phyloP scores from a whole-genome alignment of 1,140 invertebrate genomes.

The Drosophila setifemur region DNA sequence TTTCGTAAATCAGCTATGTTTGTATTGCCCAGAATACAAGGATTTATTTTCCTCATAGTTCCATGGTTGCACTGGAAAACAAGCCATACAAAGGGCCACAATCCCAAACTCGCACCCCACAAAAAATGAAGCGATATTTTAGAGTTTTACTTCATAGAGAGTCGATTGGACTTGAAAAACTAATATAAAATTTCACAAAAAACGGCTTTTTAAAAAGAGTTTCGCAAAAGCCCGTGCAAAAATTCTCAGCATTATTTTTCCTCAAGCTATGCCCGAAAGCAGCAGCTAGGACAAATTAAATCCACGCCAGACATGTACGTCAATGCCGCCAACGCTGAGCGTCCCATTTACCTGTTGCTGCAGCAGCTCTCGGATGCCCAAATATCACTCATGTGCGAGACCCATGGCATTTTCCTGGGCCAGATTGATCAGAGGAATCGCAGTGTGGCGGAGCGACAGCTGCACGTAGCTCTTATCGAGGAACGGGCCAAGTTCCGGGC shows the following conservation, averaged over 20 bases:
- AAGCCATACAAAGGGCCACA: not conserved
- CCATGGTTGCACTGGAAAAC: too few relatives aligned
- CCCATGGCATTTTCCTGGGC: constrained; percentile 1
- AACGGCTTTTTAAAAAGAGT: not conserved
- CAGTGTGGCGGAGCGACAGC: constrained; percentile 16
- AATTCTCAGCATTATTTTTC: too few relatives aligned
- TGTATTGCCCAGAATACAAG: not conserved
- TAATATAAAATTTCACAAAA: not conserved
- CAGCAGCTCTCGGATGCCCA: constrained; percentile 21
- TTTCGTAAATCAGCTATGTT: constrained; percentile 1
- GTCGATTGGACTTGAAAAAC: too few relatives aligned
- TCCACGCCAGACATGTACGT: not conserved
- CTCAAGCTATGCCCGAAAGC: constrained; percentile 7
- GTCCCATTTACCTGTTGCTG: constrained; percentile 15
- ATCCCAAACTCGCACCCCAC: too few relatives aligned
- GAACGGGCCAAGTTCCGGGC: constrained; percentile 42
- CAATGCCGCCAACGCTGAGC: not conserved
- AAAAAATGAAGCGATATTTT: too few relatives aligned
- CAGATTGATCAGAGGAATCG: constrained; percentile 8
- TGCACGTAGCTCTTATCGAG: constrained; percentile 47
- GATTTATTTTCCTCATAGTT: constrained; percentile 4
- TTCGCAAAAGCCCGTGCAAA: not conserved
- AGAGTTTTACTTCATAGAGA: too few relatives aligned
- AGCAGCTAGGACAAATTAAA: not conserved
- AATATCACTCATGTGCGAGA: constrained; percentile 34